phyloP scores from a whole-genome alignment of 2,888 invertebrate genomes.

The Frankliniella fusca region DNA sequence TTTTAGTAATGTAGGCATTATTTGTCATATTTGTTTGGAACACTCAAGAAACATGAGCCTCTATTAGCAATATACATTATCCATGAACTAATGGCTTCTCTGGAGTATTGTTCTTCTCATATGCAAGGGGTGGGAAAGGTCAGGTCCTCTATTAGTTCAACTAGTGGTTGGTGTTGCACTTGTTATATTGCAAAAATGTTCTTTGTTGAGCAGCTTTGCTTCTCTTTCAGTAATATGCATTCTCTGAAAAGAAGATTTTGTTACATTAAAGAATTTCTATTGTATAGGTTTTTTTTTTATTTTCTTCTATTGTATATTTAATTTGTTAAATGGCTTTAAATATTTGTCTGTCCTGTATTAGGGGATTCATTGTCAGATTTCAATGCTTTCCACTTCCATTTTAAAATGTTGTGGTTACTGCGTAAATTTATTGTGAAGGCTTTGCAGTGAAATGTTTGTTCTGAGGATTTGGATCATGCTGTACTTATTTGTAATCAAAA shows the following conservation, averaged over 20 bases:
- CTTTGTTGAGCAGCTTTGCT: background rate
- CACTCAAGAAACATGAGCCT: too few species aligned
- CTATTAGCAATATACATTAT: too few species aligned
- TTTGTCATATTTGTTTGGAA: too few species aligned
- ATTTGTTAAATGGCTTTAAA: background rate
- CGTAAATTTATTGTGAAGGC: background rate
- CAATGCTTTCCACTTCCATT: background rate
- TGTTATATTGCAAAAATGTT: background rate
- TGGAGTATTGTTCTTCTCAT: too few species aligned
- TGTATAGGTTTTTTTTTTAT: background rate
- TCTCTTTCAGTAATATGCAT: background rate
- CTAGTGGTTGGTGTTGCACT: background rate
- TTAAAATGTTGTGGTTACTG: background rate
- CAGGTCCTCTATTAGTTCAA: background rate
- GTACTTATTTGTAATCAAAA: background rate
- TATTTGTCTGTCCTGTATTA: background rate
- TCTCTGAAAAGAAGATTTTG: background rate
- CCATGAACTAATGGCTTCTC: too few species aligned
- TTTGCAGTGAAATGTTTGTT: background rate
- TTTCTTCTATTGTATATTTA: background rate
- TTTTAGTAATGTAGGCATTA: too few species aligned
- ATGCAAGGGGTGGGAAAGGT: too few species aligned
- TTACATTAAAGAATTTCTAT: constrained; percentile 5
- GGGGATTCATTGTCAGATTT: background rate
- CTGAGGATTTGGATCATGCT: background rate